Evolutionary conservation across 2,113 vertebrate species (phyloP).

Genomic region (Natator depressus): DNA sequence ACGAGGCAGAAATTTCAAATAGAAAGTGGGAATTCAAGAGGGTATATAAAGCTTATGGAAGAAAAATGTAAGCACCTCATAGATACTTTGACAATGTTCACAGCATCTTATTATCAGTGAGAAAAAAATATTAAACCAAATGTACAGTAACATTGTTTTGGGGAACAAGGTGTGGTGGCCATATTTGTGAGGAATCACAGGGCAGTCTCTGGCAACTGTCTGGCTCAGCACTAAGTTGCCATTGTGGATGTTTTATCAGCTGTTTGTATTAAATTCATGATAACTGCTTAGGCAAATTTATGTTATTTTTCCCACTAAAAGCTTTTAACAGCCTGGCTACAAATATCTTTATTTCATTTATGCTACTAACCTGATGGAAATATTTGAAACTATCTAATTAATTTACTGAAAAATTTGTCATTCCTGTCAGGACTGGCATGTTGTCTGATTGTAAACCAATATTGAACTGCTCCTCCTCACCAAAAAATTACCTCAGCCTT

Average conservation of each 20-base stretch:
- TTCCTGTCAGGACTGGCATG: neutral
- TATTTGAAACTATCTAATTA: neutral
- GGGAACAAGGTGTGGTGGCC: neutral
- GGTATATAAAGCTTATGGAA: neutral
- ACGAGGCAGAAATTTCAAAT: neutral
- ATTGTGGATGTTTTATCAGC: neutral
- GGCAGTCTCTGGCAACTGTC: neutral
- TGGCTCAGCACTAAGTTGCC: neutral
- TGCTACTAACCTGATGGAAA: neutral
- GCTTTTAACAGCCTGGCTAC: neutral
- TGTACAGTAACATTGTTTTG: accelerated
- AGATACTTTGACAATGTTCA: accelerated
- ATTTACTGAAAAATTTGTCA: neutral
- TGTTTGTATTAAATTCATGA: neutral
- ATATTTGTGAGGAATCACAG: neutral
- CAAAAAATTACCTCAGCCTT: neutral
- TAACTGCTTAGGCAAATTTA: neutral
- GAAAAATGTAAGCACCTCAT: neutral
- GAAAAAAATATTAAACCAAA: neutral
- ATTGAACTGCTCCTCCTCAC: neutral
- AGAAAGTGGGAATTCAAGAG: neutral
- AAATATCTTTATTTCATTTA: neutral
- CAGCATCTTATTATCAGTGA: accelerated
- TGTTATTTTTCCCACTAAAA: neutral
- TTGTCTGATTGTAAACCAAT: neutral